A percentile compares a stretch with the other conserved stretches of the same genome.
These are phyloP conservation scores for Burhinus oedicnemus DNA, from an alignment of 2,113 vertebrate species.

Conservation along the genomic window DNA sequence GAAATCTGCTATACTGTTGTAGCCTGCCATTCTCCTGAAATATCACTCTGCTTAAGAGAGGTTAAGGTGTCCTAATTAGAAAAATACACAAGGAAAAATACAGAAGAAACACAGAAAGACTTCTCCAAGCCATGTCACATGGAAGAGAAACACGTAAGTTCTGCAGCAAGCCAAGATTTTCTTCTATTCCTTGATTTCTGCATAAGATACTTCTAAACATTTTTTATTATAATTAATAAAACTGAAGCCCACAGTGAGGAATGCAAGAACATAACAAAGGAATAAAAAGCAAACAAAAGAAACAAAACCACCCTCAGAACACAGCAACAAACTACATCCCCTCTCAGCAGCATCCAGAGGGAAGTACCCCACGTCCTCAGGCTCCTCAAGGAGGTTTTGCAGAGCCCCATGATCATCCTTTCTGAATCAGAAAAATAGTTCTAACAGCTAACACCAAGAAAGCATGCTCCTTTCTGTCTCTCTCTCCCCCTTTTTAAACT, in stretches of 20 bases:
- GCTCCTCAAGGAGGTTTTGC: neutral
- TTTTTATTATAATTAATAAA: constrained; percentile 34
- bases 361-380: neutral
- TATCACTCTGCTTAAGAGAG: neutral
- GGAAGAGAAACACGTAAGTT: neutral
- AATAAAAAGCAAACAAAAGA: neutral
- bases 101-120: neutral
- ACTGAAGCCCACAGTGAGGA: neutral
- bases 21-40: neutral
- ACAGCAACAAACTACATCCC: neutral
- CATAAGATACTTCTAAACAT: neutral
- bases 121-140: neutral
- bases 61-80: neutral
- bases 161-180: neutral
- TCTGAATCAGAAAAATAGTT: constrained; percentile 40
- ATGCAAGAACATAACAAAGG: neutral
- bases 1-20: neutral
- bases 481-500: constrained; percentile 31
- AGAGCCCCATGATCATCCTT: neutral
- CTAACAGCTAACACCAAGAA: constrained; percentile 19
- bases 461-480: constrained; percentile 3
- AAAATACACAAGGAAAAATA: constrained; percentile 8
- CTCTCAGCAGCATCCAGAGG: neutral
- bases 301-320: neutral
- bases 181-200: neutral